Evolutionary conservation across 2,888 invertebrate species (phyloP), one percentile per base, ranked within the genome.

Genomic region (Cosmorhoe ocellata): DNA sequence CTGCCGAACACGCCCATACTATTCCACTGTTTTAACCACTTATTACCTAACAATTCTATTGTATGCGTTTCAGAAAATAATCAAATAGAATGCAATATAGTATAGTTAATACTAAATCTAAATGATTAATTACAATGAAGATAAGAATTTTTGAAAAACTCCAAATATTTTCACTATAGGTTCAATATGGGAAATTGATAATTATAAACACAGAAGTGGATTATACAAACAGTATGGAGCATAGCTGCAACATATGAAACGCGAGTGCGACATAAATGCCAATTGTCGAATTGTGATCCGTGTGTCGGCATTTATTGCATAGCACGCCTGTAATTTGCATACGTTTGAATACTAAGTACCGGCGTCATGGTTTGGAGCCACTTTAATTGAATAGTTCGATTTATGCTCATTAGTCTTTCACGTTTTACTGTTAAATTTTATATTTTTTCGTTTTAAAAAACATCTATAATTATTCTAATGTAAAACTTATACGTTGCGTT

Each of bases 271-370:
- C 81, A 77, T 81, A 85, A 85, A 86, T 85, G 85, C 74, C 85
- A 88, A 88, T 87, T 84, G 85, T 84, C 85, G 86, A 87, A 87
- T 87, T 84, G 87, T 87, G 89, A 89, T 87, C 87, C 80, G 82
- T 80, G 78, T 84, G 81, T 84, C 84, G 80, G 84, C 88, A 88
- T 89, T 90, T 89, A 90, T 89, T 89, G 88, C 87, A 86, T 83
- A 83, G 86, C 87, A 84, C 87, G 88, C 83, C 82, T 83, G 83
- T 80, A 84, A 90, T 90, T 89, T 89, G 87, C 89, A 90, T 89
- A 84, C 83, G 89, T 90, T 89, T 90, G 89, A 88, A 90, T 89
- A 88, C 82, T 86, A 87, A 89, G 84, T 85, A 78, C 75, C 71
- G 63, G 75, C 81, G 86, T 83, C 84, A 87, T 69, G 79, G 85